Percentiles rank a stretch among this genome's conserved stretches.
Evolutionary conservation across 2,113 vertebrate genomes (phyloP).

Genomic region (Paradoxurus hermaphroditus): DNA sequence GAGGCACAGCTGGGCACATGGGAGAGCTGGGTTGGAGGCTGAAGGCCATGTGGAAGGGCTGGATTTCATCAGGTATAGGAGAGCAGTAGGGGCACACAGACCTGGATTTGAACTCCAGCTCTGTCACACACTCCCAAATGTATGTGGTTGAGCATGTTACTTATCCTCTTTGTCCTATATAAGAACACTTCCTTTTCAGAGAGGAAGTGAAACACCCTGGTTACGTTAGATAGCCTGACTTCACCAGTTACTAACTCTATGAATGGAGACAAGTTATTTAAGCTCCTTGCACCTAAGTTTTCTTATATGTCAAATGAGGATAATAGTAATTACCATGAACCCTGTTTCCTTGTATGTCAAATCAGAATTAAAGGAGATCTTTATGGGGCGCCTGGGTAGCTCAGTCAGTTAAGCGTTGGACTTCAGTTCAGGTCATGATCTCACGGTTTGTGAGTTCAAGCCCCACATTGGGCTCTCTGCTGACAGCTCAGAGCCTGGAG

Average conservation of each 20-base stretch:
- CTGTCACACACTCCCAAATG: background rate
- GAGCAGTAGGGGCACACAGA: background rate
- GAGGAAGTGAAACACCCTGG: background rate
- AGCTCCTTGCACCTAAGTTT: background rate
- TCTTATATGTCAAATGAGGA: too few relatives aligned
- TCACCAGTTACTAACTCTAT: background rate
- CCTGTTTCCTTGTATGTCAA: background rate
- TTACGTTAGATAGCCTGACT: background rate
- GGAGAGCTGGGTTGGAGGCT: background rate
- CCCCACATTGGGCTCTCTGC: too few relatives aligned
- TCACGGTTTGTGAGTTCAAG: too few relatives aligned
- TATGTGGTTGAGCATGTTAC: background rate
- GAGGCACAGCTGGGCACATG: background rate
- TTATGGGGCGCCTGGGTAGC: too few relatives aligned
- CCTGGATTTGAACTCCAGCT: background rate
- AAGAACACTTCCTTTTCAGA: background rate
- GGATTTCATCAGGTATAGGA: background rate
- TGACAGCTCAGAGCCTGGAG: too few relatives aligned
- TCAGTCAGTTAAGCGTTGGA: too few relatives aligned
- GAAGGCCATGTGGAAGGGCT: background rate
- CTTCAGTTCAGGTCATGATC: too few relatives aligned
- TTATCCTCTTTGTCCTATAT: background rate
- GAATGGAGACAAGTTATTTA: background rate
- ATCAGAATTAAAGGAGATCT: background rate
- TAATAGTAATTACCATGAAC: too few relatives aligned